Evolutionary conservation across 2,888 invertebrate species (phyloP).

Genomic region (Parnassius orleans): DNA sequence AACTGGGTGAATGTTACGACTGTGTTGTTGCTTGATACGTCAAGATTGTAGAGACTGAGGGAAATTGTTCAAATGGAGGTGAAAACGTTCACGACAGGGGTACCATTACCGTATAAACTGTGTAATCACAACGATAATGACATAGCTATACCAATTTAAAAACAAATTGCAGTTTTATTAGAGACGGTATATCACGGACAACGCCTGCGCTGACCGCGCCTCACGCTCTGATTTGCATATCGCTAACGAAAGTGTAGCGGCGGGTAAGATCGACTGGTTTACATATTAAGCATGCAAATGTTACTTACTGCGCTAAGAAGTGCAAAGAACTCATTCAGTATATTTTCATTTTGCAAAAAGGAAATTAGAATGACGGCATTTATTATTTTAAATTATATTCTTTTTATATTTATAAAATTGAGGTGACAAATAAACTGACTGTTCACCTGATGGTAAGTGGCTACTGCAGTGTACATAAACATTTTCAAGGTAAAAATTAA

Average conservation of each 20-base stretch:
- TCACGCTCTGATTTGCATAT: slow-evolving; percentile 75
- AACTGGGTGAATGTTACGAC: slow-evolving; percentile 55
- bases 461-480: no score
- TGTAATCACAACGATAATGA: slow-evolving; percentile 53
- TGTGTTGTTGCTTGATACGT: slow-evolving; percentile 46
- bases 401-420: no score
- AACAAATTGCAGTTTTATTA: slow-evolving; percentile 36
- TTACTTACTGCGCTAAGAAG: slow-evolving; percentile 30
- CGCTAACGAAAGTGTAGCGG: slow-evolving; percentile 69
- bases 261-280: slow-evolving; percentile 56
- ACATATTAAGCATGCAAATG: slow-evolving; percentile 40
- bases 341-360: slow-evolving; percentile 15
- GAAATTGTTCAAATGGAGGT: slow-evolving; percentile 59
- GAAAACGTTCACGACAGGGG: slow-evolving; percentile 46
- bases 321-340: slow-evolving; percentile 19
- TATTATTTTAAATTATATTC: neutral
- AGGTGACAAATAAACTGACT: no score
- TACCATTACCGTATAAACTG: slow-evolving; percentile 50
- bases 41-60: slow-evolving; percentile 44
- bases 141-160: slow-evolving; percentile 43
- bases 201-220: slow-evolving; percentile 46
- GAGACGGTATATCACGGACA: slow-evolving; percentile 42
- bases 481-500: no score
- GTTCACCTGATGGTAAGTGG: no score
- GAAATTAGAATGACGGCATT: slow-evolving; percentile 8